Percentiles rank a stretch among this genome's conserved stretches.
phyloP scores from a whole-genome alignment of 2,113 vertebrate species.

The Chamaea fasciata region DNA sequence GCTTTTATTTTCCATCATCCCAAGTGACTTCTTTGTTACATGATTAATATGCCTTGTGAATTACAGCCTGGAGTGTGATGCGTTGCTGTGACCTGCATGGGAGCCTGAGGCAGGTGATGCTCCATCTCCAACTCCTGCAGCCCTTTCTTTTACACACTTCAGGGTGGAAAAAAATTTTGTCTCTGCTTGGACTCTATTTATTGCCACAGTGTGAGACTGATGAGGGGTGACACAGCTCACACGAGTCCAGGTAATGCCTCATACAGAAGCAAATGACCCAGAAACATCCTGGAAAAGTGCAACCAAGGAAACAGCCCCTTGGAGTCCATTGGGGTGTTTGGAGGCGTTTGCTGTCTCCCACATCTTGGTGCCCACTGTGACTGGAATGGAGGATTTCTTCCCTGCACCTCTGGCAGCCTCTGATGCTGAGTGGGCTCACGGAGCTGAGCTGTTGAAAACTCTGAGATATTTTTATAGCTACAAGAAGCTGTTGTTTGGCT shows the following conservation, averaged over 20 bases:
- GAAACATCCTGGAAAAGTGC: constrained; percentile 57
- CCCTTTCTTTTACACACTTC: background rate
- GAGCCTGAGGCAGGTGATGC: constrained; percentile 14
- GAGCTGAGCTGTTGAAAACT: background rate
- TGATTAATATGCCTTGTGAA: background rate
- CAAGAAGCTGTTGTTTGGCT: background rate
- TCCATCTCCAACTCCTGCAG: background rate
- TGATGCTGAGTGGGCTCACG: rapidly evolving
- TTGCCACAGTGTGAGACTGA: constrained; percentile 47
- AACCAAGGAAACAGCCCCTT: constrained; percentile 1
- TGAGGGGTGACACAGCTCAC: constrained; percentile 54
- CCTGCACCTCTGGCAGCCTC: background rate
- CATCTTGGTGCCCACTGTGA: background rate
- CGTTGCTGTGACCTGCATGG: background rate
- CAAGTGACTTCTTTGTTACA: background rate
- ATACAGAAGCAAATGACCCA: constrained; percentile 49
- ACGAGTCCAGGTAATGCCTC: constrained; percentile 58
- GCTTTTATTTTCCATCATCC: background rate
- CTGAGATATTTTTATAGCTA: background rate
- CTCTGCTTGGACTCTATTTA: constrained; percentile 2
- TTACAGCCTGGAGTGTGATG: background rate
- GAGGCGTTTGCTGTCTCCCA: background rate
- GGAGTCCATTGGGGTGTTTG: background rate
- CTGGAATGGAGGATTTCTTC: background rate
- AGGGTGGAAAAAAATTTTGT: background rate